Conservation (phyloP, 1,140 invertebrate species). For the Neodiprion pinetum region DNA sequence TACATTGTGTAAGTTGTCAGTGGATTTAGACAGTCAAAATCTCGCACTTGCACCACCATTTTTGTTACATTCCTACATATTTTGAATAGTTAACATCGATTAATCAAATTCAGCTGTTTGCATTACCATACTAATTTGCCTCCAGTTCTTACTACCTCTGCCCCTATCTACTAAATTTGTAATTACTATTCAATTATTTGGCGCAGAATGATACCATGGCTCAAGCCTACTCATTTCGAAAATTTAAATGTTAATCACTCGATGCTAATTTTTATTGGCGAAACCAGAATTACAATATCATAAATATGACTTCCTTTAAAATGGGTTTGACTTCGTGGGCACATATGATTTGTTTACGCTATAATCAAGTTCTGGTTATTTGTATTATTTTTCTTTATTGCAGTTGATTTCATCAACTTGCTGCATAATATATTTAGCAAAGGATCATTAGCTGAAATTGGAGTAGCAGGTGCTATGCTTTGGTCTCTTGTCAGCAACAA, state of each 20-base stretch:
- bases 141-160: background rate
- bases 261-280: too few relatives aligned
- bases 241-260: too few relatives aligned
- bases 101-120: background rate
- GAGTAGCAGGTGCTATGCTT: constrained; percentile 44
- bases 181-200: background rate
- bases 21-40: too few relatives aligned
- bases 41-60: too few relatives aligned
- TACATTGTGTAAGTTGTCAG: too few relatives aligned
- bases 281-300: too few relatives aligned
- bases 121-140: too few relatives aligned
- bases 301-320: too few relatives aligned
- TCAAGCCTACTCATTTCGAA: background rate
- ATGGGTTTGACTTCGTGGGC: too few relatives aligned
- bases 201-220: background rate
- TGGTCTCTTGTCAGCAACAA: constrained; percentile 55
- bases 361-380: too few relatives aligned
- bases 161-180: background rate
- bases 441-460: constrained; percentile 44
- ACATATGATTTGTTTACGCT: too few relatives aligned
- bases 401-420: constrained; percentile 53
- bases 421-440: constrained; percentile 45
- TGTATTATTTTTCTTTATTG: constrained; percentile 19
- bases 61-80: background rate
- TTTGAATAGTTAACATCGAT: background rate